Percentiles rank a stretch among this genome's conserved stretches.
Evolutionary conservation across 2,113 vertebrate species (phyloP).

Genomic region (Pteruthius melanotis): DNA sequence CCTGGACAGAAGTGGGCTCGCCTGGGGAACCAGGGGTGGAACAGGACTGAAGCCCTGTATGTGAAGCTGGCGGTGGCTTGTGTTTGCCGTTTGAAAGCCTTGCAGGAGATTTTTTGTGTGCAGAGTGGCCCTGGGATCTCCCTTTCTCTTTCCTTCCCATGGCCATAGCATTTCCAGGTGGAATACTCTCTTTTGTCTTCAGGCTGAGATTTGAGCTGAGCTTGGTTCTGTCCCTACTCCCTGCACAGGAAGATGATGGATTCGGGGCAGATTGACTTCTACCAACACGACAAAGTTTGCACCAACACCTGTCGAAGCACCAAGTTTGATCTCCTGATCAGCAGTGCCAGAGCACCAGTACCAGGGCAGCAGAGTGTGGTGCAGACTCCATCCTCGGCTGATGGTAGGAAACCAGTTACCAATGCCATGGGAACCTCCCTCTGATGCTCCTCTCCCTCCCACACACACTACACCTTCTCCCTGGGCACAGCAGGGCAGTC

Average conservation of each 20-base stretch:
- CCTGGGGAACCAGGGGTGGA: not conserved
- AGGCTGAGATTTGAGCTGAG: constrained; percentile 2
- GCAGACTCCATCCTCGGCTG: constrained; percentile 78
- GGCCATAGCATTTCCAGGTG: not conserved
- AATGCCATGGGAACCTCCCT: not conserved
- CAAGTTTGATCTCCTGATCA: constrained; percentile 92
- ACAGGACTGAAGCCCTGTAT: not conserved
- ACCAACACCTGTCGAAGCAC: constrained; percentile 96
- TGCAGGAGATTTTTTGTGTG: not conserved
- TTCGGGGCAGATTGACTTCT: constrained; percentile 94
- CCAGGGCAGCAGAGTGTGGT: constrained; percentile 83
- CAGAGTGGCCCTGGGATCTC: not conserved
- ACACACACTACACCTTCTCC: not conserved
- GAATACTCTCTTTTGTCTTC: not conserved
- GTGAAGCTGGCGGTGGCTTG: not conserved
- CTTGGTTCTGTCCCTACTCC: constrained; percentile 11
- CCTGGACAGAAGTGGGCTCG: not conserved
- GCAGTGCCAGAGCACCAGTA: constrained; percentile 81
- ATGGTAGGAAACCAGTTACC: constrained; percentile 77
- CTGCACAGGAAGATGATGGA: constrained; percentile 94
- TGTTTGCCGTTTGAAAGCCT: not conserved
- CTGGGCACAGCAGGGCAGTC: not conserved
- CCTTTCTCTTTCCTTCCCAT: not conserved
- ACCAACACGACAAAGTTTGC: constrained; percentile 91
- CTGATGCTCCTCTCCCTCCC: not conserved